A percentile compares a stretch with the other conserved stretches of the same genome.
Evolutionary conservation across 2,888 invertebrate species (phyloP).

Genomic region (Urechis unicinctus): DNA sequence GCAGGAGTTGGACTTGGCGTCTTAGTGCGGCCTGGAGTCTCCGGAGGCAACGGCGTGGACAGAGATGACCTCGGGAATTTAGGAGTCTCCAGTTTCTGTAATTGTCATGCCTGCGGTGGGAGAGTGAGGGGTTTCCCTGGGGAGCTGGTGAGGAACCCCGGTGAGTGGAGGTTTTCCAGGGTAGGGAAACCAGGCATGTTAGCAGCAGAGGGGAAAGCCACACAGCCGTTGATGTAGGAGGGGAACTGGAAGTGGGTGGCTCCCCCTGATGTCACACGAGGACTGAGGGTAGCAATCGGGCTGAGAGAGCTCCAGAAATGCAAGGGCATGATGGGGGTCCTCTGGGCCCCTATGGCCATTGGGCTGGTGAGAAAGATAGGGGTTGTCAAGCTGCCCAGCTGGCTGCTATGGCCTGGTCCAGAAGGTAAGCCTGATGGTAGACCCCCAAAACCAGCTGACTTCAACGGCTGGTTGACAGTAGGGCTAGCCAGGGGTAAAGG

Average conservation of each 20-base stretch:
- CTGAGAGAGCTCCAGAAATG: conserved; percentile 52
- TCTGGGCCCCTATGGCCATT: conserved; percentile 24
- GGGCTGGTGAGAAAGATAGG: conserved; percentile 6
- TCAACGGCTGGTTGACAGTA: conserved; percentile 14
- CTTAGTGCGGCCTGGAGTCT: too few species aligned
- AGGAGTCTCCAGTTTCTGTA: not conserved
- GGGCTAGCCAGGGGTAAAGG: conserved; percentile 30
- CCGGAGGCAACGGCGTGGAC: too few species aligned
- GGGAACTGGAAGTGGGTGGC: conserved; percentile 23
- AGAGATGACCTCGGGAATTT: not conserved
- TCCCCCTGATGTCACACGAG: conserved; percentile 18
- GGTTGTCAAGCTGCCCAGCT: not conserved
- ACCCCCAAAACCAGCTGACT: not conserved
- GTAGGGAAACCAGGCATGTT: conserved; percentile 17
- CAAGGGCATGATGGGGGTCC: conserved; percentile 39
- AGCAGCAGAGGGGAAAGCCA: conserved; percentile 18
- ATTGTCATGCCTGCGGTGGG: not conserved
- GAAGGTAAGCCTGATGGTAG: not conserved
- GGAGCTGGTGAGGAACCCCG: not conserved
- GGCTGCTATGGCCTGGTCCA: not conserved
- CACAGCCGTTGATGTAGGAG: conserved; percentile 11
- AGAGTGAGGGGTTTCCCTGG: not conserved
- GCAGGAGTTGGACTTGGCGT: too few species aligned
- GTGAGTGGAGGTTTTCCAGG: conserved; percentile 20
- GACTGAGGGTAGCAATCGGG: conserved; percentile 41